Evolutionary conservation across 2,888 invertebrate genomes (phyloP), one percentile per base, ranked within the genome.

Genomic region (Epicampocera succincta): DNA sequence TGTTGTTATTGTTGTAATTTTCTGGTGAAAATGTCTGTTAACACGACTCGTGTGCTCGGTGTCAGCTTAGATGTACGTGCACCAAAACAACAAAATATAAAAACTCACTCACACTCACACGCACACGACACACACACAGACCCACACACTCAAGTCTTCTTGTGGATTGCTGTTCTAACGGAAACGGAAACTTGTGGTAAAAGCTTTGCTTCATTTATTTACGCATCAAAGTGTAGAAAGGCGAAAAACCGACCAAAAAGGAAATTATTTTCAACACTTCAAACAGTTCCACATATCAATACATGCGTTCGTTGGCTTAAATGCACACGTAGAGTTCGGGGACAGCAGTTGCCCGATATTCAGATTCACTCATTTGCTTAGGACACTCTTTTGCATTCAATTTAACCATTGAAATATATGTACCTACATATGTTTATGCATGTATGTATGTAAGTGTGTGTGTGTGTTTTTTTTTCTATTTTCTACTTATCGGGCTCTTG

Each of bases 161-260:
- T 38, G 15, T 65, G 50, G 25, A n/a, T n/a, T 68, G 29, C 52
- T 52, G 21, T 33, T 38, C n/a, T 38, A 79, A 69, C 79, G 84
- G 81, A 84, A 82, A 74, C 84, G 81, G 81, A 84, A 83, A 73
- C 73, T 73, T 79, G 84, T 74, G 84, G 84, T 84, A 79, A 81
- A 84, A 81, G 84, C 81, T 75, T 78, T 58, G 58, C 74, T 54
- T 71, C 69, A 78, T 75, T 66, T 74, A n/a, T 60, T 25, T 65
- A 80, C 17, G 63, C 46, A 61, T 42, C 52, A 69, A 58, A 65
- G 29, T 60, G 54, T 52, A 46, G 42, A 48, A 40, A 56, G 63
- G 56, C 44, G 29, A 61, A 77, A 72, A 38, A 33, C 11, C 40
- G n/a, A 63, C 15, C 42, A 52, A 72, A 71, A 33, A 83, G 75